Conservation (phyloP, 2,888 invertebrate genomes). For the Ernsta delagoae region DNA sequence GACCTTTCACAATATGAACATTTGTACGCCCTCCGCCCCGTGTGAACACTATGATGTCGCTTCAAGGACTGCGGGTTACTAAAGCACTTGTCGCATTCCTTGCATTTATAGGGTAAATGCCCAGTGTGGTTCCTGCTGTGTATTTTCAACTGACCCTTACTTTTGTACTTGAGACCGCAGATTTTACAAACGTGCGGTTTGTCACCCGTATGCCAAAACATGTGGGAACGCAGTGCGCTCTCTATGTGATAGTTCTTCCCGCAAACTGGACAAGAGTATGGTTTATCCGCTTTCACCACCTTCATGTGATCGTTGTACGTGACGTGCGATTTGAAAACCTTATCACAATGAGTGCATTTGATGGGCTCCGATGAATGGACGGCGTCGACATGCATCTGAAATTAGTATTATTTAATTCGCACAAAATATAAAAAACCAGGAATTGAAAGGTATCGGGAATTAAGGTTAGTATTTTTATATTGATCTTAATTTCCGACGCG, state of each 20-base stretch:
- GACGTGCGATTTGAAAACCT: conserved; percentile 52
- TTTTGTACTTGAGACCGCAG: conserved; percentile 57
- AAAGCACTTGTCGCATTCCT: conserved; percentile 45
- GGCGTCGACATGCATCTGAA: conserved; percentile 38
- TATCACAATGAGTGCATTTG: conserved; percentile 59
- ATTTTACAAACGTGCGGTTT: conserved; percentile 54
- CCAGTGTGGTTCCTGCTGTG: conserved; percentile 50
- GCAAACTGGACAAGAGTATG: conserved; percentile 55
- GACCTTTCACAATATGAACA: conserved; percentile 43
- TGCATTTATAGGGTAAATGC: conserved; percentile 47
- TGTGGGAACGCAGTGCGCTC: conserved; percentile 51
- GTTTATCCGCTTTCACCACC: conserved; percentile 46
- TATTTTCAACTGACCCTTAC: conserved; percentile 50
- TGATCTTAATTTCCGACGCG: too few species aligned
- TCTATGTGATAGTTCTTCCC: conserved; percentile 49
- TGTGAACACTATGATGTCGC: conserved; percentile 47
- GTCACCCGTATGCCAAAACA: conserved; percentile 57
- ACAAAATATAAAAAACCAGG: too few species aligned
- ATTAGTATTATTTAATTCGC: too few species aligned
- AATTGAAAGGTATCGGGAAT: too few species aligned
- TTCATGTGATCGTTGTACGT: conserved; percentile 51
- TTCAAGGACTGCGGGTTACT: conserved; percentile 43
- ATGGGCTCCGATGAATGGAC: conserved; percentile 42
- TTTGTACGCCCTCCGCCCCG: conserved; percentile 42
- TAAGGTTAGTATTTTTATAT: too few species aligned